Evolutionary conservation across 2,888 invertebrate genomes (phyloP).

Genomic region (Notodonta ziczac): DNA sequence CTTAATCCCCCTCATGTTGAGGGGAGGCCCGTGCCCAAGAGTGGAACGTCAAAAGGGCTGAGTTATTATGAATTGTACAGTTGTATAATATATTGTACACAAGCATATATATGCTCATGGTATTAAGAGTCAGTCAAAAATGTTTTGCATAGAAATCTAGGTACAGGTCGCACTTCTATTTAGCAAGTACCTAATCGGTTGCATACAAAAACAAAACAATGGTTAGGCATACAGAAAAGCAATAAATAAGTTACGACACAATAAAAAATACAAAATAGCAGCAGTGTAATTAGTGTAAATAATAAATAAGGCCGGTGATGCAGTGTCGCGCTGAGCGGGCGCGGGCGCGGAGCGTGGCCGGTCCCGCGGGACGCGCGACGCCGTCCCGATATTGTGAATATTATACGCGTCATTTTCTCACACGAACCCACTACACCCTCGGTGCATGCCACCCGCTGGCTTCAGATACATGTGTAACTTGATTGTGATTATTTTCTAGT

Average conservation of each 20-base stretch:
- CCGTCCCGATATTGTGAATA: constrained; percentile 69
- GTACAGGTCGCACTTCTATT: too few species aligned
- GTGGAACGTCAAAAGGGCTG: too few species aligned
- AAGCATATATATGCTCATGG: too few species aligned
- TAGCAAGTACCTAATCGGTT: too few species aligned
- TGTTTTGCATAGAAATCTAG: too few species aligned
- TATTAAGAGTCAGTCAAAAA: too few species aligned
- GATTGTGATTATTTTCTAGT: constrained; percentile 21
- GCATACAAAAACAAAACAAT: background rate
- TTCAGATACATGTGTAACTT: constrained; percentile 26
- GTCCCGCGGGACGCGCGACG: constrained; percentile 54
- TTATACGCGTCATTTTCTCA: constrained; percentile 75
- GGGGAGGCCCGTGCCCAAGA: too few species aligned
- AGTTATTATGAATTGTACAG: too few species aligned
- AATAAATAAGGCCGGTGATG: constrained; percentile 67
- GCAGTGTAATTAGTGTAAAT: constrained; percentile 72
- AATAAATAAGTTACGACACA: constrained; percentile 38
- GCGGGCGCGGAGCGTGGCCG: constrained; percentile 51
- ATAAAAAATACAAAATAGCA: constrained; percentile 56
- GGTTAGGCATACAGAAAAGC: constrained; percentile 12
- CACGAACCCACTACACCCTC: constrained; percentile 54
- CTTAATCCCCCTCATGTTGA: too few species aligned
- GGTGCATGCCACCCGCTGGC: constrained; percentile 46
- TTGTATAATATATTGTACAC: too few species aligned
- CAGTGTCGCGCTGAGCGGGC: constrained; percentile 48